Evolutionary conservation across 2,113 vertebrate species (phyloP).

Genomic region (Scartelaos histophorus): DNA sequence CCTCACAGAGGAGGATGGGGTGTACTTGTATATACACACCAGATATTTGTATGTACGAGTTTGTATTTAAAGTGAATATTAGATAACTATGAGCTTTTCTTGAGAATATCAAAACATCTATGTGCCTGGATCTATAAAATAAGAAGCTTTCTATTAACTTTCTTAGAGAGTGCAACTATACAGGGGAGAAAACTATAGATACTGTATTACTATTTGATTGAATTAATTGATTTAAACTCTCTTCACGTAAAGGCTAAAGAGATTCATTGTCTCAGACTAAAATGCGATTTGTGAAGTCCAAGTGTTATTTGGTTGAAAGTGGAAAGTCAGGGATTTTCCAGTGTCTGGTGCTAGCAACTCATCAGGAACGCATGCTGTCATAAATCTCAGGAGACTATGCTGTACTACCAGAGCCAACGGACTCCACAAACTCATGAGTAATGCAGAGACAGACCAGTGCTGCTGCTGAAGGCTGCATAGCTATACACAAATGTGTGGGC

Average conservation of each 20-base stretch:
- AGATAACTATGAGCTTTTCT: neutral
- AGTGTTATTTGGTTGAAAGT: constrained; percentile 35
- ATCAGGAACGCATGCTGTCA: constrained; percentile 48
- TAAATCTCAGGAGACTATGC: constrained; percentile 38
- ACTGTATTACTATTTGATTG: neutral
- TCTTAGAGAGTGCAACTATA: neutral
- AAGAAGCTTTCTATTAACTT: too few species aligned
- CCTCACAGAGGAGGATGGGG: neutral
- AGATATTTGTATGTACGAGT: neutral
- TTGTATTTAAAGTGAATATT: neutral
- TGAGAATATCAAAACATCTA: neutral
- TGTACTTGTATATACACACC: too few species aligned
- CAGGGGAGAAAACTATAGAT: neutral
- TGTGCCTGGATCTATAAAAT: too few species aligned
- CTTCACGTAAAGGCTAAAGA: constrained; percentile 3
- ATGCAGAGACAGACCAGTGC: neutral
- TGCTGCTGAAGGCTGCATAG: constrained; percentile 21
- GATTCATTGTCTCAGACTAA: constrained; percentile 21
- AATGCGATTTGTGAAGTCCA: constrained; percentile 34
- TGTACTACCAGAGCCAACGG: constrained; percentile 15
- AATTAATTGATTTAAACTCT: neutral
- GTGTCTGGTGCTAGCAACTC: constrained; percentile 42
- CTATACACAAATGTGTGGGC: constrained; percentile 33
- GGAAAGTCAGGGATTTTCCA: constrained; percentile 80
- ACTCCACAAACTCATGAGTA: constrained; percentile 5